These are phyloP conservation scores for Lagria hirta DNA, from an alignment of 2,888 invertebrate species.

Conservation along the genomic window DNA sequence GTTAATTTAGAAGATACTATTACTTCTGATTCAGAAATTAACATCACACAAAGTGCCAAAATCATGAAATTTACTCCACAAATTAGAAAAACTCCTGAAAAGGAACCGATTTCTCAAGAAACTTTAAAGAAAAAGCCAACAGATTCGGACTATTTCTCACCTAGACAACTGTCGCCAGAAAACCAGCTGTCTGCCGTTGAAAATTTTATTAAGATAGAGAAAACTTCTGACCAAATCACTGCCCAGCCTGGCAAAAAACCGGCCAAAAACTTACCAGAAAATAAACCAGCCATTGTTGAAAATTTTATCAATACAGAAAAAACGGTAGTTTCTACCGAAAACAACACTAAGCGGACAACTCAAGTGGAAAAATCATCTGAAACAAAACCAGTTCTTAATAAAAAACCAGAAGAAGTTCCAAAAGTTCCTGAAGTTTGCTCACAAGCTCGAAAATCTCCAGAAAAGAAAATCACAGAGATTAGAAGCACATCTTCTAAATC, in stretches of 20 bases:
- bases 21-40: constrained; percentile 18
- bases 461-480: too few species aligned
- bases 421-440: constrained; percentile 31
- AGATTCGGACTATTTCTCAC: too few species aligned
- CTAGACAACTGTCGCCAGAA: too few species aligned
- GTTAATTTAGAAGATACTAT: constrained; percentile 17
- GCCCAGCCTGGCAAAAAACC: background rate
- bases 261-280: constrained; percentile 24
- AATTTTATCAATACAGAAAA: too few species aligned
- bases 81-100: constrained; percentile 23
- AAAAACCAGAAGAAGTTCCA: constrained; percentile 20
- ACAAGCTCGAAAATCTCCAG: constrained; percentile 30
- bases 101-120: too few species aligned
- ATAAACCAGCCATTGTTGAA: too few species aligned
- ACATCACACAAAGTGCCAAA: constrained; percentile 2
- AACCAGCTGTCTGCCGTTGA: too few species aligned
- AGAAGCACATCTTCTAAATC: too few species aligned
- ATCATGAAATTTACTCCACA: constrained; percentile 8
- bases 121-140: too few species aligned
- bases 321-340: constrained; percentile 38
- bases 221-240: constrained; percentile 6
- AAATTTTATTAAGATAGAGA: constrained; percentile 4
- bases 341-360: constrained; percentile 31
- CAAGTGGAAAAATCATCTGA: too few species aligned
- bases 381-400: too few species aligned